Base-by-base conservation (phyloP, 1,140 invertebrate species). In the Cecropterus lyciades region DNA sequence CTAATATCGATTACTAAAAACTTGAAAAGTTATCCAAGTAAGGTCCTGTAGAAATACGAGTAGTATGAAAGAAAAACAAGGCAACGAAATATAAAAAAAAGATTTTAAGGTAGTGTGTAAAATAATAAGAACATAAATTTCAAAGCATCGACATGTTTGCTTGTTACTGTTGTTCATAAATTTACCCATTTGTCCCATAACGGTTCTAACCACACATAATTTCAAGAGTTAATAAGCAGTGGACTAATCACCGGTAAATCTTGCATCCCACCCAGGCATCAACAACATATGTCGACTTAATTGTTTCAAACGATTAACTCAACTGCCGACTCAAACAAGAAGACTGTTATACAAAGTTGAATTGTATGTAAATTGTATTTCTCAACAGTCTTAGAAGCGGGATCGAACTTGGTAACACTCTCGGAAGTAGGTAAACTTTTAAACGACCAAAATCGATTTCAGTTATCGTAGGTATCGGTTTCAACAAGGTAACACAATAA, bases 351-450 rank as follows among this genome's bases (percentile, higher is more conserved):
- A 62, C 64, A 65, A 86, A 84, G 70, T 86, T 83, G 71, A 66
- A 86, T 86, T 79, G 69, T 79, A 86, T 80, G 77, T 74, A 83
- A 84, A 84, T 80, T 74, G 68, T 82, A 71, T 76, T 76, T 71
- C 48, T 68, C 65, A 76, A 72, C 68, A 77, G 59, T 72, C 77
- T 69, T 37, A 57, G 10, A 77, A 77, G 65, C 71, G 59, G 37
- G 64, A 70, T 75, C 57, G 63, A 70, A 75, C 66, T 75, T 60
- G 27, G 43, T 62, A 73, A 67, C n/a, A n/a, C 66, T 66, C 64
- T 68, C 55, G 46, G 52, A 67, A 69, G 69, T 59, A 73, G 65
- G 64, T 53, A 57, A 78, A 73, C 55, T 75, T 79, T 73, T 63
- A 52, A 67, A 63, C 20, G 45, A 69, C 42, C 40, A 55, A 70